A percentile compares a stretch with the other conserved stretches of the same genome.
Evolutionary conservation across 2,888 invertebrate species (phyloP).

Genomic region (Aplocera efformata): DNA sequence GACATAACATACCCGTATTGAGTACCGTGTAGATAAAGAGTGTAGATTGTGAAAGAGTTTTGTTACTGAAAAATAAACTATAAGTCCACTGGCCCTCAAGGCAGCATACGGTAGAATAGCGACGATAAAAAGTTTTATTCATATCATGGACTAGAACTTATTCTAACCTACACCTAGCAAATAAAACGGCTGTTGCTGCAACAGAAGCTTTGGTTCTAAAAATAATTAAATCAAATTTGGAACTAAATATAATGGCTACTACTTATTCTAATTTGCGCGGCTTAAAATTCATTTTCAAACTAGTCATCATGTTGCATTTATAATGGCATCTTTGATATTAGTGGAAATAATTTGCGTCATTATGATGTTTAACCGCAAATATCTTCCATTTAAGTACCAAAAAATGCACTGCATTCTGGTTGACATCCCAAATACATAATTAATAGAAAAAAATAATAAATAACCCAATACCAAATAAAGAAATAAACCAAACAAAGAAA

Average conservation of each 20-base stretch:
- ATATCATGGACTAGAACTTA: conserved; percentile 8
- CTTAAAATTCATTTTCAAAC: conserved; percentile 14
- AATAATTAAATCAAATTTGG: neutral
- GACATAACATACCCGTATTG: too few species aligned
- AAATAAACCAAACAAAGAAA: too few species aligned
- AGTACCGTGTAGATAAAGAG: too few species aligned
- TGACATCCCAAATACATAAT: too few species aligned
- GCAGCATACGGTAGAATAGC: conserved; percentile 10
- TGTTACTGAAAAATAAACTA: too few species aligned
- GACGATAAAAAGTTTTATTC: conserved; percentile 15
- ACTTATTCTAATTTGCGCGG: conserved; percentile 12
- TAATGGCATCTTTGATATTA: conserved; percentile 10
- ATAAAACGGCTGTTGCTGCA: neutral
- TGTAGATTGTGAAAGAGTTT: too few species aligned
- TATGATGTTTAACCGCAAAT: too few species aligned
- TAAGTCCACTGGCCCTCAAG: conserved; percentile 6
- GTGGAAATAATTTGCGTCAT: conserved; percentile 2
- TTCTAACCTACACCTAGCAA: conserved; percentile 1
- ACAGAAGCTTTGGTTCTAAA: conserved; percentile 1
- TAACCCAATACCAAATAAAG: too few species aligned
- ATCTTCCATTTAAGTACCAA: too few species aligned
- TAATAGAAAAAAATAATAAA: too few species aligned
- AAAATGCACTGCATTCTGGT: too few species aligned
- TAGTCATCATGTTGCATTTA: conserved; percentile 15
- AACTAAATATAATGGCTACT: conserved; percentile 7